A percentile compares a stretch with the other conserved stretches of the same genome.
These are phyloP conservation scores for Argynnis bischoffii DNA, from an alignment of 2,888 invertebrate genomes.

Conservation along the genomic window DNA sequence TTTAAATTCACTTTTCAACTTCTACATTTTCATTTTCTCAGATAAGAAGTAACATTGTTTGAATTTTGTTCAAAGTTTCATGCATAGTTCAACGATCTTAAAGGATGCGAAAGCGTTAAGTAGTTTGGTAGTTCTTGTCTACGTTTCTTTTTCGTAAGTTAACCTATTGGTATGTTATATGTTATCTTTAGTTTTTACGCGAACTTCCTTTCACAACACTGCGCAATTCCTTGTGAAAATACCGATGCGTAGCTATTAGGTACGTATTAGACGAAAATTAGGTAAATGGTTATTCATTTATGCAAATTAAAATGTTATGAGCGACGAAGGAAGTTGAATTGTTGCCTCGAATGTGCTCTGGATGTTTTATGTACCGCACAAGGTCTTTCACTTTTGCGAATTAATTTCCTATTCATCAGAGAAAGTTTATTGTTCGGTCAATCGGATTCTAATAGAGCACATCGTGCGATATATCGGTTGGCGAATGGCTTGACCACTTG, in stretches of 20 bases:
- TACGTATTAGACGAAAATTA: slow-evolving; percentile 17
- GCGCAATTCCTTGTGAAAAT: neutral
- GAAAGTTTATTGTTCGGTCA: slow-evolving; percentile 42
- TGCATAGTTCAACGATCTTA: too few species aligned
- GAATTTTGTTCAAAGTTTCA: too few species aligned
- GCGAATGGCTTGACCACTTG: neutral
- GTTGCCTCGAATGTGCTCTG: slow-evolving; percentile 42
- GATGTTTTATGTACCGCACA: slow-evolving; percentile 40
- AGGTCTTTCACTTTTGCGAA: slow-evolving; percentile 54
- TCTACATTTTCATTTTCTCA: too few species aligned
- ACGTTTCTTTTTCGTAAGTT: neutral
- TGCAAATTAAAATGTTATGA: slow-evolving; percentile 34
- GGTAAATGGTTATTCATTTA: slow-evolving; percentile 31
- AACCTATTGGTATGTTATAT: neutral
- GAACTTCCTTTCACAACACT: neutral
- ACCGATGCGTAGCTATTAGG: slow-evolving; percentile 5
- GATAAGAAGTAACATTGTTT: too few species aligned
- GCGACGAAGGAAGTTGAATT: slow-evolving; percentile 41
- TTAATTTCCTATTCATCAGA: slow-evolving; percentile 47
- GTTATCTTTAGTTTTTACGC: slow-evolving; percentile 2
- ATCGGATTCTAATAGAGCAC: slow-evolving; percentile 21
- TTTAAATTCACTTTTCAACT: too few species aligned
- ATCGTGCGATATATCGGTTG: slow-evolving; percentile 14
- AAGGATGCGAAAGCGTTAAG: too few species aligned
- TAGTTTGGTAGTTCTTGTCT: too few species aligned